Conservation (phyloP, 30 jellyfish, hydroid and myxozoan genomes). For the Nemopilema nomurai region DNA sequence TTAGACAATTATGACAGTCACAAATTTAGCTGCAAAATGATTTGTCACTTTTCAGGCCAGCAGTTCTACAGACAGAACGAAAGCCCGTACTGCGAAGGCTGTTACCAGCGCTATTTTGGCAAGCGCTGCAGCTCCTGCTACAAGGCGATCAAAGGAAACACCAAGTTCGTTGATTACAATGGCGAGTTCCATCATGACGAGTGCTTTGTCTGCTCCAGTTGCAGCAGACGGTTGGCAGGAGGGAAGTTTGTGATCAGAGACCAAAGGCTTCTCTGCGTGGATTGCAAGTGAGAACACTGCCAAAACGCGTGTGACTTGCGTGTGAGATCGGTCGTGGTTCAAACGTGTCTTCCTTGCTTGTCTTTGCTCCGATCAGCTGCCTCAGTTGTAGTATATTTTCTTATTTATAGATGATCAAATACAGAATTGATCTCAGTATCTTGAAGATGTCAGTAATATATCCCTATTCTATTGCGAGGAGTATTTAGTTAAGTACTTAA, state of each 20-base stretch:
- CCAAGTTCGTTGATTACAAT: constrained; percentile 85
- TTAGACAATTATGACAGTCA: too few species aligned
- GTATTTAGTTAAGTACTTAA: too few species aligned
- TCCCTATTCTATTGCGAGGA: background rate
- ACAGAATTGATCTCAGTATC: background rate
- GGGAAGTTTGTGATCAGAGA: constrained; percentile 80
- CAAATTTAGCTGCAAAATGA: too few species aligned
- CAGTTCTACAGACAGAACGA: constrained; percentile 87
- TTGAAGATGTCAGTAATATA: background rate
- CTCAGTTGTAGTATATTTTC: background rate
- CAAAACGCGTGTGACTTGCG: background rate
- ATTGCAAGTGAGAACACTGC: constrained; percentile 59
- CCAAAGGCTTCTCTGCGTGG: constrained; percentile 76
- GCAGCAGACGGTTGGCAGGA: constrained; percentile 87
- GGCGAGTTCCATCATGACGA: constrained; percentile 84
- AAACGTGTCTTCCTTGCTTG: background rate
- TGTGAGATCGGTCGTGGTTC: background rate
- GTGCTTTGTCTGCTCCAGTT: constrained; percentile 82
- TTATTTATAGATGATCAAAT: background rate
- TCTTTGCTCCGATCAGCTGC: too few species aligned
- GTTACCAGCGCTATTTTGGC: constrained; percentile 76
- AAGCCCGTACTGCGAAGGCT: constrained; percentile 87
- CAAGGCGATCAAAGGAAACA: constrained; percentile 85
- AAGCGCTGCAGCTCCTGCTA: constrained; percentile 90
- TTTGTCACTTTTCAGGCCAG: too few species aligned